Evolutionary conservation across 2,113 vertebrate genomes (phyloP).

Genomic region (Oryzias woworae): DNA sequence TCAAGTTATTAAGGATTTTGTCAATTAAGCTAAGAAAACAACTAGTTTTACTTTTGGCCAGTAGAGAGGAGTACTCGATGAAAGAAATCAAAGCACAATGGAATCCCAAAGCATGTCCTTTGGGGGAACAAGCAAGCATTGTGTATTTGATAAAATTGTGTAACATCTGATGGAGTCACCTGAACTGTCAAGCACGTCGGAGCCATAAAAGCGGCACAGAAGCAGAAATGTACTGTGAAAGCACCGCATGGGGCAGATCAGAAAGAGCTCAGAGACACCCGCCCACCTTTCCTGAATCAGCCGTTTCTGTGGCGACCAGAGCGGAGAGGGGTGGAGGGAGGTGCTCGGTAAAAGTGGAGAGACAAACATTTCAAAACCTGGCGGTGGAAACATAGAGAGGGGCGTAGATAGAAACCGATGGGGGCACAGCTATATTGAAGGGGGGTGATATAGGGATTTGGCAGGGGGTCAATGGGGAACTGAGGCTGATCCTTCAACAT

Average conservation of each 20-base stretch:
- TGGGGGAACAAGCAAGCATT: constrained; percentile 47
- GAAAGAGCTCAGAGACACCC: constrained; percentile 69
- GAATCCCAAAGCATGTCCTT: constrained; percentile 21
- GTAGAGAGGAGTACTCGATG: constrained; percentile 14
- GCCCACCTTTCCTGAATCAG: constrained; percentile 76
- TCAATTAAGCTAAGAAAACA: constrained; percentile 12
- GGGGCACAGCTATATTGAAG: constrained; percentile 28
- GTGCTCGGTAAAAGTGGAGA: constrained; percentile 54
- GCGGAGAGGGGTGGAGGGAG: constrained; percentile 47
- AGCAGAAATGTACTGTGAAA: constrained; percentile 71
- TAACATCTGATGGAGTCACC: constrained; percentile 63
- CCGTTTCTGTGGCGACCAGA: constrained; percentile 77
- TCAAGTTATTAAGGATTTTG: constrained; percentile 19
- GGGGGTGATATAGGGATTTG: constrained; percentile 40
- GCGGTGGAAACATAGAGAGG: constrained; percentile 42
- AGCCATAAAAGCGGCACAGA: constrained; percentile 62
- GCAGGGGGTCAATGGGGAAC: constrained; percentile 43
- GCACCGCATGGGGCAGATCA: constrained; percentile 74
- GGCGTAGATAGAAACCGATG: constrained; percentile 11
- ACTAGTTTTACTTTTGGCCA: constrained; percentile 5
- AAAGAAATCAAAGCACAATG: constrained; percentile 29
- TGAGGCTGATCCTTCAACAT: constrained; percentile 41
- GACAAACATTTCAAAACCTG: constrained; percentile 62
- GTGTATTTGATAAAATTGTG: constrained; percentile 45
- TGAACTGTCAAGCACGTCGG: constrained; percentile 62